Evolutionary conservation across 2,113 vertebrate genomes (phyloP).

Genomic region (Nothocercus nigrocapillus): DNA sequence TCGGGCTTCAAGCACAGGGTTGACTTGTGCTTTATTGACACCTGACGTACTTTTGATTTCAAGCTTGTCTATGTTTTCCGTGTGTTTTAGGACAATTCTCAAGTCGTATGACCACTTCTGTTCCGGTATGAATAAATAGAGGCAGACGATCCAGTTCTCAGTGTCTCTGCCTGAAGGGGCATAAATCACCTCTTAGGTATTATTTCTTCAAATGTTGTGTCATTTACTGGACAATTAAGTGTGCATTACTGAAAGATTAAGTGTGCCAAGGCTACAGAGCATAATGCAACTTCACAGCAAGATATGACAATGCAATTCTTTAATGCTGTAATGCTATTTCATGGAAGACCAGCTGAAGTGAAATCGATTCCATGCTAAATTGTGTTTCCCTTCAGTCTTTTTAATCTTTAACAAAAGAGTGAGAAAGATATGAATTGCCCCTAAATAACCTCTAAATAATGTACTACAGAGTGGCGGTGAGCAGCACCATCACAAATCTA

Average conservation of each 20-base stretch:
- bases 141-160: background rate
- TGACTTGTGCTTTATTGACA: background rate
- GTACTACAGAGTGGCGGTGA: background rate
- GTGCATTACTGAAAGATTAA: background rate
- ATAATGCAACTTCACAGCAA: background rate
- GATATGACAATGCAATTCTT: constrained; percentile 11
- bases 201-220: constrained; percentile 25
- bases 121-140: fast-evolving
- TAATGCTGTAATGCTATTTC: background rate
- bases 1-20: background rate
- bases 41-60: background rate
- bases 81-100: background rate
- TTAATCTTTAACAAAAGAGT: background rate
- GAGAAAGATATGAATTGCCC: background rate
- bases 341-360: constrained; percentile 5
- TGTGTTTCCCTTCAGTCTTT: background rate
- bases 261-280: background rate
- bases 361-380: constrained; percentile 23
- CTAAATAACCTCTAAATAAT: constrained; percentile 12
- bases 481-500: background rate
- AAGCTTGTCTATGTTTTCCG: background rate
- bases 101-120: background rate
- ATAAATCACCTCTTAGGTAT: background rate
- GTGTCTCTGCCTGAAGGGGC: background rate
- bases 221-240: constrained; percentile 21